Percentiles rank a stretch among this genome's conserved stretches.
These are phyloP conservation scores for Leucophenga varia DNA, from an alignment of 1,140 invertebrate species.

Conservation along the genomic window DNA sequence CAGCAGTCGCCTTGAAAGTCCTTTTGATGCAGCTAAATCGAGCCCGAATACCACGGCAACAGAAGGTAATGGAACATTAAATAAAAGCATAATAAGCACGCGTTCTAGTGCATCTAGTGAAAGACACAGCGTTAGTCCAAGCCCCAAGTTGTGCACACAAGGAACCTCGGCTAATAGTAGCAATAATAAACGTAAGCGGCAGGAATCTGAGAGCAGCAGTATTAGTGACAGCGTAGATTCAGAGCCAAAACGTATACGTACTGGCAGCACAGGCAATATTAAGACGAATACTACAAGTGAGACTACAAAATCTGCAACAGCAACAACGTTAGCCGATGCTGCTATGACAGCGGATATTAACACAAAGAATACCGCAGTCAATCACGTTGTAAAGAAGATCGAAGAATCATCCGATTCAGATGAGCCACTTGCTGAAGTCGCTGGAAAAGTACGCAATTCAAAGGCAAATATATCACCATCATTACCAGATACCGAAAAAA, in stretches of 20 bases:
- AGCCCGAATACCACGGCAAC: constrained; percentile 57
- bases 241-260: constrained; percentile 22
- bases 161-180: too few relatives aligned
- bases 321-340: constrained; percentile 4
- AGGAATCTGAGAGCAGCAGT: constrained; percentile 69
- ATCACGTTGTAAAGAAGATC: constrained; percentile 37
- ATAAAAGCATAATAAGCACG: constrained; percentile 7
- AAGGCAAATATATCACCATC: constrained; percentile 26
- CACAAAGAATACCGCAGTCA: constrained; percentile 6
- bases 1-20: constrained; percentile 70
- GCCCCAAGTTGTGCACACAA: constrained; percentile 12
- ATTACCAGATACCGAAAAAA: constrained; percentile 24
- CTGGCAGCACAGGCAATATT: constrained; percentile 23
- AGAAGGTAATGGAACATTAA: constrained; percentile 2
- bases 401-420: constrained; percentile 74
- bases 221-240: constrained; percentile 23
- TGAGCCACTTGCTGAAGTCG: constrained; percentile 72
- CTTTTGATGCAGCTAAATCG: constrained; percentile 63
- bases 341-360: background rate
- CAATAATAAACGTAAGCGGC: constrained; percentile 67
- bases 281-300: too few relatives aligned
- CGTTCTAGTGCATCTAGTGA: constrained; percentile 1
- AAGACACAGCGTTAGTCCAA: constrained; percentile 6
- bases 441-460: constrained; percentile 66
- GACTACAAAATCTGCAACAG: constrained; percentile 11